A percentile compares a stretch with the other conserved stretches of the same genome.
Evolutionary conservation across 2,888 invertebrate genomes (phyloP).

Genomic region (Mythimna loreyi): DNA sequence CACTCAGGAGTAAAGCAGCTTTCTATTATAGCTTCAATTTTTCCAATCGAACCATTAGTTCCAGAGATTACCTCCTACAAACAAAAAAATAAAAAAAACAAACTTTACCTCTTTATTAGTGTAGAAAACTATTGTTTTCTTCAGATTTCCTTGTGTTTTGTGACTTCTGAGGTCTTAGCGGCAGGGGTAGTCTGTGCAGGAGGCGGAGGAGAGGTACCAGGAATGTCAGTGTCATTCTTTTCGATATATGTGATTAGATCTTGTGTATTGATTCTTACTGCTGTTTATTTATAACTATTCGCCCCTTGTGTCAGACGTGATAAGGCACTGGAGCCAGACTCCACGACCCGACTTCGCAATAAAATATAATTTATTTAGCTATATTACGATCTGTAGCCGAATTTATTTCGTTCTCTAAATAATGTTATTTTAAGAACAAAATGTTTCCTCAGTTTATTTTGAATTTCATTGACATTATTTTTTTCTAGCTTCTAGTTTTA

Average conservation of each 20-base stretch:
- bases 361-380: conserved; percentile 35
- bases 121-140: no score
- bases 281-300: background rate
- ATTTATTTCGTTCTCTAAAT: conserved; percentile 13
- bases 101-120: no score
- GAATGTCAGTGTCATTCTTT: background rate
- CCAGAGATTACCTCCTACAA: no score
- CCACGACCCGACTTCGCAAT: background rate
- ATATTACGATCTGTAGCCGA: conserved; percentile 16
- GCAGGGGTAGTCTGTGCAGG: no score
- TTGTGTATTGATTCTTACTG: background rate
- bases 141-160: no score
- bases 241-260: background rate
- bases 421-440: conserved; percentile 20
- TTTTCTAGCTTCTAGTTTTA: conserved; percentile 31
- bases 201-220: no score
- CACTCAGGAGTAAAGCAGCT: no score
- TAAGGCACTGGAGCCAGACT: conserved; percentile 27
- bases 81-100: no score
- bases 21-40: no score
- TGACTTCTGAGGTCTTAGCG: no score
- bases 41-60: no score
- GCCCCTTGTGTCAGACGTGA: conserved; percentile 22
- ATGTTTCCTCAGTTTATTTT: conserved; percentile 9
- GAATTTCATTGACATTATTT: conserved; percentile 7